Evolutionary conservation across 2,888 invertebrate species (phyloP).

Genomic region (Timandra comae): DNA sequence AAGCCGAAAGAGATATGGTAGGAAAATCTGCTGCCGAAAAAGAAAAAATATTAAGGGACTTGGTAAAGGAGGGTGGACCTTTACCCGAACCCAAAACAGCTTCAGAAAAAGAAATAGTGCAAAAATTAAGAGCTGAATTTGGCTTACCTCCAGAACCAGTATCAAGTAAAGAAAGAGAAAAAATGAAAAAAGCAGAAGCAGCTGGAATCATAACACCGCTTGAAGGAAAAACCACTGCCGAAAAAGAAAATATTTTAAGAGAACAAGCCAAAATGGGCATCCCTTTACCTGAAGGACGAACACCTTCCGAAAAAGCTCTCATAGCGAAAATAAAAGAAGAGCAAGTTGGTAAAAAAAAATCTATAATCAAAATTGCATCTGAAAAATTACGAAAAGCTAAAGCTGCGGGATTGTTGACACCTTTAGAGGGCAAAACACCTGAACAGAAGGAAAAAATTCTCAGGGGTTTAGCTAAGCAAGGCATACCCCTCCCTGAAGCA

Average conservation of each 20-base stretch:
- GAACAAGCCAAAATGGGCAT: constrained; percentile 12
- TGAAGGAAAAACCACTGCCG: constrained; percentile 23
- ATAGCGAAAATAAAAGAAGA: constrained; percentile 23
- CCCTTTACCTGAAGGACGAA: constrained; percentile 18
- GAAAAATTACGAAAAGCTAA: constrained; percentile 21
- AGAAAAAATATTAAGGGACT: constrained; percentile 23
- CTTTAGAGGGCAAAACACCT: constrained; percentile 27
- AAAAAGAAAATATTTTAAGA: constrained; percentile 27
- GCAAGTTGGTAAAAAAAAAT: constrained; percentile 1
- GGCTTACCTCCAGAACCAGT: constrained; percentile 18
- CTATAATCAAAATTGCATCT: constrained; percentile 15
- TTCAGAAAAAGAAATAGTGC: constrained; percentile 16
- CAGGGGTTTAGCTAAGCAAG: constrained; percentile 20
- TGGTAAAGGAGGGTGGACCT: constrained; percentile 21
- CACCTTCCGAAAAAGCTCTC: constrained; percentile 28
- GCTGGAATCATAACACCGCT: constrained; percentile 25
- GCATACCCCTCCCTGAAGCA: constrained; percentile 23
- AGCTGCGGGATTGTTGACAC: constrained; percentile 25
- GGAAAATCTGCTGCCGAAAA: constrained; percentile 28
- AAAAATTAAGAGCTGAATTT: constrained; percentile 14
- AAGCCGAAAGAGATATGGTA: constrained; percentile 16
- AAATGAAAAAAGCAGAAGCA: constrained; percentile 23
- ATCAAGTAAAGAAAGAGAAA: constrained; percentile 13
- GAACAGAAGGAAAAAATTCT: constrained; percentile 29
- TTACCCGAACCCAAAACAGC: constrained; percentile 17